These are phyloP conservation scores for Plestiodon gilberti DNA, from an alignment of 2,113 vertebrate genomes.

Conservation along the genomic window DNA sequence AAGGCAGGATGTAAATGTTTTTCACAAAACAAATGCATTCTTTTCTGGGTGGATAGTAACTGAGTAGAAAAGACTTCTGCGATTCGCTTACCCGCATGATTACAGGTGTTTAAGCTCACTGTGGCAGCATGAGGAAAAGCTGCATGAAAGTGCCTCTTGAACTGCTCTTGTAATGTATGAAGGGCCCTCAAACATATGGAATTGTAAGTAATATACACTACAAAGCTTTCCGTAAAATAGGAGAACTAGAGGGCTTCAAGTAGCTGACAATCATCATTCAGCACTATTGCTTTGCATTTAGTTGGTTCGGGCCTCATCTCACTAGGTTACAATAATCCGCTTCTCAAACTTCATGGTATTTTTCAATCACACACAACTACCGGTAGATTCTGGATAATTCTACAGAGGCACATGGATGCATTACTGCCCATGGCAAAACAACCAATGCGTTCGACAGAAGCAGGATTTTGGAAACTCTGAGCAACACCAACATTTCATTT, in stretches of 20 bases:
- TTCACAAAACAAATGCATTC: neutral
- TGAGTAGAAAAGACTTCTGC: neutral
- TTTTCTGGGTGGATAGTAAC: neutral
- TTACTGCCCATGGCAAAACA: neutral
- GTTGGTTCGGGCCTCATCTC: neutral
- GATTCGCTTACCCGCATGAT: neutral
- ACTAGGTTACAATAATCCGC: neutral
- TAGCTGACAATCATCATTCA: neutral
- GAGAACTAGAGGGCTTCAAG: neutral
- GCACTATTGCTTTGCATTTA: neutral
- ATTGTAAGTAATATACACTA: neutral
- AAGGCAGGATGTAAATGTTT: too few species aligned
- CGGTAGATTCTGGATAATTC: slow-evolving; percentile 3
- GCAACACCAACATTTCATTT: neutral
- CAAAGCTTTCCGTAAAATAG: neutral
- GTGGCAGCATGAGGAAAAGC: neutral
- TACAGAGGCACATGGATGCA: neutral
- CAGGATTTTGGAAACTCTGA: slow-evolving; percentile 8
- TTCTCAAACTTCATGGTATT: slow-evolving; percentile 1
- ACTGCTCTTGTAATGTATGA: neutral
- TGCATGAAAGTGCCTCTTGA: too few species aligned
- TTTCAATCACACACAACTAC: neutral
- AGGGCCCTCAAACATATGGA: neutral
- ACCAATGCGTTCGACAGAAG: neutral
- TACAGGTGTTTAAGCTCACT: neutral